Percentiles rank a stretch among this genome's conserved stretches.
Conservation (phyloP, 2,888 invertebrate species). For the Gibbula magus region DNA sequence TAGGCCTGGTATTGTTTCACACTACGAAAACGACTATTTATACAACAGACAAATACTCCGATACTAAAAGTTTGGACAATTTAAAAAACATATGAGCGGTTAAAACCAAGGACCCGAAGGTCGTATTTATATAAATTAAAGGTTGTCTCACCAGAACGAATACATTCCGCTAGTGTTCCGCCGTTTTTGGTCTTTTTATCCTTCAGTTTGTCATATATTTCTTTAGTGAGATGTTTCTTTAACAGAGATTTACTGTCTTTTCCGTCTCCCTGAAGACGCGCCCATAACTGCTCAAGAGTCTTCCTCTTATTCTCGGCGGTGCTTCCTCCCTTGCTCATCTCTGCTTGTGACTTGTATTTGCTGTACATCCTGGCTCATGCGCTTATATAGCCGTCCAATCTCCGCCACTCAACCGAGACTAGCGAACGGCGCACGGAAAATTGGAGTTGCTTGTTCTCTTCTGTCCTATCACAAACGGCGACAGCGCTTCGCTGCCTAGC, state of each 20-base stretch:
- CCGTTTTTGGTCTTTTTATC: constrained; percentile 54
- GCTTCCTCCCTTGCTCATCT: background rate
- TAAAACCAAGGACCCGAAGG: too few relatives aligned
- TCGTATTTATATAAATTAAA: too few relatives aligned
- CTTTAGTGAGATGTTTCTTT: constrained; percentile 79
- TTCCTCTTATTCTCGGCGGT: too few relatives aligned
- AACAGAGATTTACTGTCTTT: constrained; percentile 79
- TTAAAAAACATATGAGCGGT: too few relatives aligned
- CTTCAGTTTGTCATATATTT: constrained; percentile 52
- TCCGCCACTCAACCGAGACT: background rate
- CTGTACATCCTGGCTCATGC: background rate
- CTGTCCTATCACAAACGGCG: background rate
- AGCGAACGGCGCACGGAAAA: background rate
- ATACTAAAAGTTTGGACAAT: too few relatives aligned
- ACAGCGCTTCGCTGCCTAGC: background rate
- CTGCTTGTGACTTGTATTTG: background rate
- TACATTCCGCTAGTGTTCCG: constrained; percentile 61
- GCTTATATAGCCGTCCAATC: background rate
- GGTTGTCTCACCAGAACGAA: constrained; percentile 82
- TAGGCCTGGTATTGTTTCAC: too few relatives aligned
- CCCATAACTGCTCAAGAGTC: too few relatives aligned
- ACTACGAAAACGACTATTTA: too few relatives aligned
- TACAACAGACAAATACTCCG: too few relatives aligned
- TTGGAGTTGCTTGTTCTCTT: background rate
- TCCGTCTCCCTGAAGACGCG: constrained; percentile 19